Base-by-base conservation (phyloP, 2,113 vertebrate genomes). In the Lathamus discolor region DNA sequence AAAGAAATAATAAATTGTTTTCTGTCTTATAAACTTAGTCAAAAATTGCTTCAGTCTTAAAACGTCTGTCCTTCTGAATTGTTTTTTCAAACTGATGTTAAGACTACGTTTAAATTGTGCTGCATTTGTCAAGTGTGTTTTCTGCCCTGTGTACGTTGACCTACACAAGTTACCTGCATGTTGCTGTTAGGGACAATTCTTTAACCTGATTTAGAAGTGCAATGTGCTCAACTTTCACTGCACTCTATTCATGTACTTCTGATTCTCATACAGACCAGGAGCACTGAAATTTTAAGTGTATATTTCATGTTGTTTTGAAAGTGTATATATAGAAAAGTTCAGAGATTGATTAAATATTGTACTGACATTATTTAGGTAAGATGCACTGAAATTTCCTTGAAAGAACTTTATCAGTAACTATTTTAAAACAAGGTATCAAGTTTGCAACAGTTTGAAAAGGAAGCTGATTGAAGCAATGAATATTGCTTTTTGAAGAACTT, bases 261-360 rank as follows among this genome's bases (percentile, higher is more conserved):
- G 86, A 84, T 79, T 93, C 67, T 70, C 27, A 16, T 78, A 44
- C 59, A 83, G 92, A 92, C 82, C 77, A 90, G 69, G 91, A 81
- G n/a, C 83, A 91, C 54, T 48, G 31, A 57, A 41, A 59, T 87
- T 44, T 37, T 55, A 80, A 83, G 66, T 79, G 55, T 73, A 3
- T 57, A 64, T 55, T 76, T 29, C 31, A 6, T 69, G 17, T 59
- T 62, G 19, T 51, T 88, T 86, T 86, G 37, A 80, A 91, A 73
- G 55, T 25, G 55, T 25, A 68, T 0, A 18, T 8, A 6, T 10
- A 59, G 37, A 59, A 59, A 73, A 89, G 15, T 74, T 87, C 33
- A 83, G 86, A 74, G 69, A 33, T 44, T 48, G 51, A 33, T 64
- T 74, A 79, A 75, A 15, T 76, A 49, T 9, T 52, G 16, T 54